Evolutionary conservation across 2,113 vertebrate species (phyloP).

Genomic region (Thomomys bottae): DNA sequence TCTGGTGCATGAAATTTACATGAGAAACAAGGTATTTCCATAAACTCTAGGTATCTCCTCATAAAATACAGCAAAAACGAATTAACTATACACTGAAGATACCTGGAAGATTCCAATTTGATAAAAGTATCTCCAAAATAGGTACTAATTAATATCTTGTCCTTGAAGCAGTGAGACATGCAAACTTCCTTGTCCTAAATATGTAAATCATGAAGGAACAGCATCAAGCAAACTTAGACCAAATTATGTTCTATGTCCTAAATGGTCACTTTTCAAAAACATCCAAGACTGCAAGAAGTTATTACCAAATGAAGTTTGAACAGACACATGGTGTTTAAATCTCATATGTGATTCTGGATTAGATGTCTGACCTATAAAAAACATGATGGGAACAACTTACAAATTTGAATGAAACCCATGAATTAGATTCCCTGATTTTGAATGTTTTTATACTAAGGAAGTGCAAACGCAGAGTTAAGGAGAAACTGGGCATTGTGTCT

Average conservation of each 20-base stretch:
- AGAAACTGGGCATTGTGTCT: background rate
- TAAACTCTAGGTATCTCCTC: background rate
- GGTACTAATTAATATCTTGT: background rate
- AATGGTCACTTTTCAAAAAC: background rate
- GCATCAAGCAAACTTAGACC: background rate
- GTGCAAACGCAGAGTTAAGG: background rate
- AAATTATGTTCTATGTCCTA: background rate
- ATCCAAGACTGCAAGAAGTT: background rate
- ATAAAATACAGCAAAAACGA: background rate
- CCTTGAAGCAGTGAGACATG: background rate
- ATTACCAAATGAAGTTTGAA: background rate
- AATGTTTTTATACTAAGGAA: background rate
- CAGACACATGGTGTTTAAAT: background rate
- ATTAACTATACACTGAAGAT: background rate
- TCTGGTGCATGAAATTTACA: background rate
- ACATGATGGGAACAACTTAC: background rate
- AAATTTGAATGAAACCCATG: background rate
- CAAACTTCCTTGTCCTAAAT: background rate
- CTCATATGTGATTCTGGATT: background rate
- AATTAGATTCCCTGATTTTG: background rate
- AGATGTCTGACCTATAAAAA: background rate
- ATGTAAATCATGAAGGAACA: background rate
- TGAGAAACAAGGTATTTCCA: background rate
- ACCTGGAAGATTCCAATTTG: background rate
- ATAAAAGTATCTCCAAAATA: background rate